Base-by-base conservation (phyloP, 2,113 vertebrate species). In the Cisticola juncidis region DNA sequence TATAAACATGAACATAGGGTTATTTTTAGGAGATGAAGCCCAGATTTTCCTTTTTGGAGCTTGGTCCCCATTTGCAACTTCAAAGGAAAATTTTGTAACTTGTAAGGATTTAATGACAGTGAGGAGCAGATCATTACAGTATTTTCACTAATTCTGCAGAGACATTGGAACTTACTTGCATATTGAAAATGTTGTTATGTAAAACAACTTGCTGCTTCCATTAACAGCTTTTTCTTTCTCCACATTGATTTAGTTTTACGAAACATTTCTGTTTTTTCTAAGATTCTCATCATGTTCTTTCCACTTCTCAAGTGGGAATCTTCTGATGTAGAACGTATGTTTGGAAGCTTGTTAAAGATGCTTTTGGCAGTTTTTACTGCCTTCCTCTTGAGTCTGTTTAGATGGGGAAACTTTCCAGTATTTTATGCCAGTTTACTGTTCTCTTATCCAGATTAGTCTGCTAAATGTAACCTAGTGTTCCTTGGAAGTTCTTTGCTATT, bases 251-350 rank as follows among this genome's bases (percentile, higher is more conserved):
- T 97, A 85, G 60, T 81, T 96, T 94, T 94, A 78, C 33, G 70
- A 74, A 97, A 90, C 74, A 81, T 82, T 87, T 86, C 58, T 79
- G 73, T 5, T 61, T 78, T 57, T 88, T 88, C 78, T 70, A 66
- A 81, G 48, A 76, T 85, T 65, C 45, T 74, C 80, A 54, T 88
- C 36, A n/a, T 92, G 85, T 35, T 90, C 70, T 94, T 69, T 94
- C 76, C 56, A 72, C 42, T 93, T 93, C 83, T 73, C 73, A 95
- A 65, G 70, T 83, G 45, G 92, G 82, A 96, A 94, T 83, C 54
- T 95, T 89, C 73, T 96, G 88, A 97, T 96, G 82, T 38, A 56
- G 94, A 97, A 94, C 56, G 45, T 91, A 79, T 96, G 89, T 95
- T 97, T 97, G 92, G 91, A 97, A 71, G 64, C 84, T 79, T 84